Base-by-base conservation (phyloP, 2,888 invertebrate species). In the Cerceris rybyensis region DNA sequence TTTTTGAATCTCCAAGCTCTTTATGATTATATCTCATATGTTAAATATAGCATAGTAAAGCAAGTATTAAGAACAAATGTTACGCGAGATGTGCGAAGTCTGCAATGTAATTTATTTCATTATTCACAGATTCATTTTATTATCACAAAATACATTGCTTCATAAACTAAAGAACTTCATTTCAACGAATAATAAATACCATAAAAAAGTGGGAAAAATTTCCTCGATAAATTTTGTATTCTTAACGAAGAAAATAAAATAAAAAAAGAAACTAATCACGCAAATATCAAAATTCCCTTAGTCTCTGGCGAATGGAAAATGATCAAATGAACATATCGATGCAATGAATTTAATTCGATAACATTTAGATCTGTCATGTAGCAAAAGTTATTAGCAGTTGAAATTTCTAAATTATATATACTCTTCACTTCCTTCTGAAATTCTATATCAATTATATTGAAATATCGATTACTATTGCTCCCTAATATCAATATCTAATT, bases 81-180 rank as follows among this genome's bases (percentile, higher is more conserved):
- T 77, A 41, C 50, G 42, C 46, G 46, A 8, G 2, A 66, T 54
- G 42, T 72, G 46, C 66, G 58, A 77, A 59, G 50, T 69, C 60
- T 41, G 41, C 7, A 58, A 55, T 59, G 28, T 9, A 77, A 6
- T 69, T 71, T 52, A 55, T 63, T 46, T 41, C 46, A 17, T 28
- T 42, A n/a, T n/a, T 49, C 49, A 63, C 41, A 58, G 11, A 14
- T 42, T 49, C 60, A 60, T 4, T 60, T 60, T 60, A 43, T 60
- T n/a, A 46, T 46, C 16, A 60, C 46, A 13, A 43, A 60, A 14
- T 70, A 73, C 39, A 78, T 78, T 58, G 66, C 54, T 70, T 73
- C 66, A 52, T 78, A 78, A 72, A 42, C 9, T 73, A 70, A 11
- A n/a, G 58, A 69, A 52, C 54, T 42, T 54, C 43, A 60, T 55